Base-by-base conservation (phyloP, 2,797 vertebrate genomes). In the Catharus ustulatus region DNA sequence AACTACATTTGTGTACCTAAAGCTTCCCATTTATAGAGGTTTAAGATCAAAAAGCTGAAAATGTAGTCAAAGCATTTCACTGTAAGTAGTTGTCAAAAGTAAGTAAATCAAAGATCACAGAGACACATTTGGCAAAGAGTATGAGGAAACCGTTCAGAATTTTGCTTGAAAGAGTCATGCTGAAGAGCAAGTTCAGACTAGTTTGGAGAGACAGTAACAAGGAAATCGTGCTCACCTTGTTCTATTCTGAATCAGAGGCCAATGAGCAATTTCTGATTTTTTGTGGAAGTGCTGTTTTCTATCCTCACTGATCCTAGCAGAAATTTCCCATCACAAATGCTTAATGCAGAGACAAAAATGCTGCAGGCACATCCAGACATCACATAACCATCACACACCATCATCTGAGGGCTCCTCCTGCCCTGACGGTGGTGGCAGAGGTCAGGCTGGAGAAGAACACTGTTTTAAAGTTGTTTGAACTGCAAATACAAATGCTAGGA, bases 161-260 rank as follows among this genome's bases (percentile, higher is more conserved):
- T 89, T 88, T 91, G 14, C 67, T 75, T 92, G 48, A 88, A 94
- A 88, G 71, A 94, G 40, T 78, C 57, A 68, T 19, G 27, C 36
- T 83, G 87, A 91, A 86, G 51, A 64, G 32, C 87, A 84, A 93
- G 93, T 83, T 95, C 81, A 88, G 36, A 68, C 71, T 61, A 67
- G 51, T 79, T 78, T 67, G 30, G 38, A 79, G 72, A 92, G 36
- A 76, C 1, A 2, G 23, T 68, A 92, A 80, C 32, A 84, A 63
- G 54, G 45, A 80, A 67, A 68, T 24, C 45, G 15, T 4, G 30
- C 42, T 92, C 55, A 32, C 27, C 42, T 61, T 62, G 61, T 66
- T 72, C 86, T 83, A 32, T 54, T 63, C 30, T 63, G 42, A 93
- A 76, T 24, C 59, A 83, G n/a, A 88, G 55, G 32, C 16, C 46